Evolutionary conservation across 1,140 invertebrate genomes (phyloP).

Genomic region (Episyrphus balteatus): DNA sequence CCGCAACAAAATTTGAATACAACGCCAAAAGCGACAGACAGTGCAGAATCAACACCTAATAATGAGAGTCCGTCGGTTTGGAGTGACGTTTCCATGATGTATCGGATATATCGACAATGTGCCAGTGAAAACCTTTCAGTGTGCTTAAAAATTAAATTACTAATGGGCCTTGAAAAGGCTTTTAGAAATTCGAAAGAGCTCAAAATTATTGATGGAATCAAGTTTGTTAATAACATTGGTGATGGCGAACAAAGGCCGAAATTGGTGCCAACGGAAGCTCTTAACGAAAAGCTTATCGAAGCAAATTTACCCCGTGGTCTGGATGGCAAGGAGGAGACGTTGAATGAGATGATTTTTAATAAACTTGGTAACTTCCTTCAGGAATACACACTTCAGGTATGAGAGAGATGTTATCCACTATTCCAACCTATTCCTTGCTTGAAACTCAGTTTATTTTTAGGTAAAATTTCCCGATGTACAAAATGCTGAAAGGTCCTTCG

Average conservation of each 20-base stretch:
- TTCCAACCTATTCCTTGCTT: neutral
- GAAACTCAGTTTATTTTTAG: slow-evolving; percentile 6
- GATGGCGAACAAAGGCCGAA: slow-evolving; percentile 28
- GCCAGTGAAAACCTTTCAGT: slow-evolving; percentile 53
- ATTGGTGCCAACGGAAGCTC: slow-evolving; percentile 17
- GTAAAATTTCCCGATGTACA: slow-evolving; percentile 23
- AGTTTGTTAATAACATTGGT: slow-evolving; percentile 48
- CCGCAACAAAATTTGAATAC: neutral
- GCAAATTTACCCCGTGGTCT: slow-evolving; percentile 55
- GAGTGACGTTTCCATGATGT: slow-evolving; percentile 30
- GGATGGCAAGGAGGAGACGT: slow-evolving; percentile 55
- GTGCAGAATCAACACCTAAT: slow-evolving; percentile 1
- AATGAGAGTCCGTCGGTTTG: slow-evolving; percentile 13
- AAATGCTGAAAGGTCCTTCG: slow-evolving; percentile 5
- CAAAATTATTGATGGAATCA: slow-evolving; percentile 56
- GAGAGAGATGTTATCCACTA: slow-evolving; percentile 3
- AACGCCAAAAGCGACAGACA: neutral
- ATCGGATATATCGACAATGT: slow-evolving; percentile 60
- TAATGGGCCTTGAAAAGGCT: slow-evolving; percentile 58
- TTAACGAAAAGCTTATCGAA: slow-evolving; percentile 47
- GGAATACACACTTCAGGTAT: slow-evolving; percentile 63
- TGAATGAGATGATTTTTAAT: slow-evolving; percentile 63
- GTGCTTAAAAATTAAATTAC: slow-evolving; percentile 64
- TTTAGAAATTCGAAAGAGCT: slow-evolving; percentile 49
- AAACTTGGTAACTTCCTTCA: slow-evolving; percentile 60